These are phyloP conservation scores for Augochlorella aurata DNA, from an alignment of 2,888 invertebrate species.

Conservation along the genomic window DNA sequence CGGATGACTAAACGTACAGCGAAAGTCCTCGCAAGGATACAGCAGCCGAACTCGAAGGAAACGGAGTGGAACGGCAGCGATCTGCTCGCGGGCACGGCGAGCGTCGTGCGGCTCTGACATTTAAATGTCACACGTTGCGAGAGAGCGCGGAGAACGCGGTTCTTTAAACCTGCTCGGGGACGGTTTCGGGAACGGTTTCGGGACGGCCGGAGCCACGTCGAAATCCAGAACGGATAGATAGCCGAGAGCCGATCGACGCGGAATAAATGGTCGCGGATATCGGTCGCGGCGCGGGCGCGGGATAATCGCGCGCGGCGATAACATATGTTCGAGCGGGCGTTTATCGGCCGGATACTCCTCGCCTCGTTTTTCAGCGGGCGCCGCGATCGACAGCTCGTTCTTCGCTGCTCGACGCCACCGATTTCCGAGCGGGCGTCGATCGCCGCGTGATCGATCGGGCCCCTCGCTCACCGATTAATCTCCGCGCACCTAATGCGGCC, in stretches of 20 bases:
- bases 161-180: conserved; percentile 10
- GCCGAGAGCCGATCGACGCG: neutral
- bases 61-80: conserved; percentile 5
- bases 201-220: neutral
- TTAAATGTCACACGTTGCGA: conserved; percentile 53
- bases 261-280: neutral
- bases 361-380: conserved; percentile 39
- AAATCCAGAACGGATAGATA: neutral
- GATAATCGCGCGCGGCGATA: conserved; percentile 57
- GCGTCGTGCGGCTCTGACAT: conserved; percentile 43
- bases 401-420: conserved; percentile 25
- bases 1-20: neutral
- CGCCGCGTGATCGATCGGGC: no score
- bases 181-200: conserved; percentile 12
- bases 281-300: neutral
- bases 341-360: conserved; percentile 53
- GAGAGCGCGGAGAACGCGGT: conserved; percentile 4
- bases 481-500: neutral
- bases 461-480: conserved; percentile 10
- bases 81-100: neutral
- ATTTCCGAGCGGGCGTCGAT: neutral
- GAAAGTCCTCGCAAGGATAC: neutral
- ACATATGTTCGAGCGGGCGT: conserved; percentile 55
- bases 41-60: conserved; percentile 4
- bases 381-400: conserved; percentile 39